Percentiles rank a stretch among this genome's conserved stretches.
Conservation (phyloP, 2,113 vertebrate species). For the Rissa tridactyla region DNA sequence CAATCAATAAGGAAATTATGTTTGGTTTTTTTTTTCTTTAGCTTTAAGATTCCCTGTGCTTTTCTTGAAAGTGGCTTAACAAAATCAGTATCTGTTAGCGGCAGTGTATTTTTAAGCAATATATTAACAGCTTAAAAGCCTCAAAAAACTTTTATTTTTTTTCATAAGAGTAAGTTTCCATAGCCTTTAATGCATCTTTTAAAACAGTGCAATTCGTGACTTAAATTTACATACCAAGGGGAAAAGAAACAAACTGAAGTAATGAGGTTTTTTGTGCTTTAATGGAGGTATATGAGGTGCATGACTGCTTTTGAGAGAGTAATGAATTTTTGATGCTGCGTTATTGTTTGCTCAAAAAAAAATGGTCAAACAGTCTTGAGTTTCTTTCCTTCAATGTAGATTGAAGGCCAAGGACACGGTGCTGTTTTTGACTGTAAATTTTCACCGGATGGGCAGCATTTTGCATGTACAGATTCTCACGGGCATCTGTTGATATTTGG, state of each 20-base stretch:
- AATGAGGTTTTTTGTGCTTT: not conserved
- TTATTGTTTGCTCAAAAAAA: not conserved
- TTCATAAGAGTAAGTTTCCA: not conserved
- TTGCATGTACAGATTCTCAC: conserved; percentile 96
- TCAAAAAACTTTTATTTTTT: not conserved
- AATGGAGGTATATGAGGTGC: not conserved
- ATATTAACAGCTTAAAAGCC: not conserved
- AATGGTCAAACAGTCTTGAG: not conserved
- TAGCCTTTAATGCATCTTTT: not conserved
- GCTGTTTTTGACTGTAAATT: conserved; percentile 99
- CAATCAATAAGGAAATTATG: not conserved
- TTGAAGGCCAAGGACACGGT: conserved; percentile 96
- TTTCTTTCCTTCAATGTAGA: conserved; percentile 72
- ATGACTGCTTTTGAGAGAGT: not conserved
- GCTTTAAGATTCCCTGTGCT: not conserved
- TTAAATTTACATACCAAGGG: not conserved
- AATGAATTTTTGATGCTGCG: not conserved
- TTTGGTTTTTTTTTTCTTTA: not conserved
- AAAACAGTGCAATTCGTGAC: not conserved
- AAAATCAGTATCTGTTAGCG: not conserved
- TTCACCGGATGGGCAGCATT: conserved; percentile 93
- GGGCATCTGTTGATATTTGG: conserved; percentile 96
- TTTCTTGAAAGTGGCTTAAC: not conserved
- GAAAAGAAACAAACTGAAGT: not conserved
- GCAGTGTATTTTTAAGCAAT: not conserved